Percentiles rank a stretch among this genome's conserved stretches.
phyloP scores from a whole-genome alignment of 2,888 invertebrate species.

The Drosophila siamana region DNA sequence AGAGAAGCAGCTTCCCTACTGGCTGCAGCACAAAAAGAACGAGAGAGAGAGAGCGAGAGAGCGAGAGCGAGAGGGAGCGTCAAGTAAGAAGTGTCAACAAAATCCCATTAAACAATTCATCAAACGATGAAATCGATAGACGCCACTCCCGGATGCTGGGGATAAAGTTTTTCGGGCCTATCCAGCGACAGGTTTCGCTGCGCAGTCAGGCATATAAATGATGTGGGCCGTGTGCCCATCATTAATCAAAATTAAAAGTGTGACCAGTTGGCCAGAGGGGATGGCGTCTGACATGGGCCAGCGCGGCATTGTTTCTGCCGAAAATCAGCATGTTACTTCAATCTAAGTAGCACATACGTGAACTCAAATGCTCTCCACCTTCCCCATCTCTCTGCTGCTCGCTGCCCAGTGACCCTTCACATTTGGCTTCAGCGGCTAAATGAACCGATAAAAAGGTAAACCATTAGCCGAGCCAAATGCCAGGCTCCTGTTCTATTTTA shows the following conservation, averaged over 20 bases:
- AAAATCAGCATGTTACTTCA: slow-evolving; percentile 12
- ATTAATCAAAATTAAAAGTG: slow-evolving; percentile 77
- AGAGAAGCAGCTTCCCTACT: too few relatives aligned
- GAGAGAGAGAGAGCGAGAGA: not conserved
- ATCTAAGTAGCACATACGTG: slow-evolving; percentile 1
- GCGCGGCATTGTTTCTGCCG: slow-evolving; percentile 11
- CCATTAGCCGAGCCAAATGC: slow-evolving; percentile 44
- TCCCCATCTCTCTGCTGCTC: too few relatives aligned
- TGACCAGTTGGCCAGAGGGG: slow-evolving; percentile 48
- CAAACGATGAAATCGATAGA: slow-evolving; percentile 70
- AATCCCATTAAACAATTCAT: slow-evolving; percentile 70
- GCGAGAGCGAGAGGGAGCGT: not conserved
- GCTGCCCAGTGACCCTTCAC: slow-evolving; percentile 55
- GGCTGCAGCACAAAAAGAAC: too few relatives aligned
- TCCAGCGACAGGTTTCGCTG: slow-evolving; percentile 53
- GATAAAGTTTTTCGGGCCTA: slow-evolving; percentile 44
- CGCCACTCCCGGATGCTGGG: slow-evolving; percentile 21
- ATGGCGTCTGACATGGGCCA: not conserved
- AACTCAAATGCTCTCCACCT: too few relatives aligned
- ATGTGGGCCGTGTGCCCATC: slow-evolving; percentile 59
- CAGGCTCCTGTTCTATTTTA: slow-evolving; percentile 23
- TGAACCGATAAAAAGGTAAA: slow-evolving; percentile 65
- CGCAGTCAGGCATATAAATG: slow-evolving; percentile 71
- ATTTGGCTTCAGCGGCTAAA: slow-evolving; percentile 49
- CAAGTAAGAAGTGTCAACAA: slow-evolving; percentile 60